Evolutionary conservation across 1,140 invertebrate species (phyloP).

Genomic region (silkworm (Bombyx mori)): ASM3026992v2 NC_085127.1:12121001-12121500

Average conservation of each 20-base stretch:
- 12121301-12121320: no score
- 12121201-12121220: not conserved
- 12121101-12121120: slow-evolving; percentile 49
- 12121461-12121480: no score
- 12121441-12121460: no score
- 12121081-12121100: slow-evolving; percentile 45
- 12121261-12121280: not conserved
- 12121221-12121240: slow-evolving; percentile 2
- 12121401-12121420: no score
- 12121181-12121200: slow-evolving; percentile 7
- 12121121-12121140: slow-evolving; percentile 42
- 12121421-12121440: no score
- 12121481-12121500: no score
- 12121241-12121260: slow-evolving; percentile 3
- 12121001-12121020: slow-evolving; percentile 17
- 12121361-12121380: no score
- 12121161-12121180: slow-evolving; percentile 21
- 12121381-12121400: no score
- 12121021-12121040: slow-evolving; percentile 39
- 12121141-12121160: slow-evolving; percentile 23
- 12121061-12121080: slow-evolving; percentile 56
- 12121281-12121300: no score
- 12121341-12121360: no score
- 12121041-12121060: slow-evolving; percentile 45
- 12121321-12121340: no score